Evolutionary conservation across 2,888 invertebrate species (phyloP), one percentile per base, ranked within the genome.

Genomic region (Archaeoteleia sp.): DNA sequence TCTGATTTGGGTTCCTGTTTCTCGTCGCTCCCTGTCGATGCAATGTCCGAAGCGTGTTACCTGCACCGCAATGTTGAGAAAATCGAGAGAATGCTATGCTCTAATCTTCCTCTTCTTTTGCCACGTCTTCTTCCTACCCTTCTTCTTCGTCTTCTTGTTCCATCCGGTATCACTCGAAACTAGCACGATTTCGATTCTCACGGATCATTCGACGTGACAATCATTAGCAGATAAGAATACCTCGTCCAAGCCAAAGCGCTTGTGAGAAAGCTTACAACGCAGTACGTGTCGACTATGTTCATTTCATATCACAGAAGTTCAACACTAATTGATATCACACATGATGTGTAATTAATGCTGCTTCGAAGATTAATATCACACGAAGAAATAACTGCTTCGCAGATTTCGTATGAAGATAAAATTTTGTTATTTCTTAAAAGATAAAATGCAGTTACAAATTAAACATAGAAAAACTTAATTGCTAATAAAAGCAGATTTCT

Each of bases 201-300:
- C 55, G 55, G 46, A 57, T 57, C 45, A 57, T 39, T 57, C 57
- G 46, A 57, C 57, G 57, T 57, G 57, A 46, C 46, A 46, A 57
- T 57, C 57, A 57, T 57, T 57, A 57, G 23, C 29, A 48, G 57
- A 35, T 23, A 35, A 15, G 43, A 35, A 29, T 34, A 27, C 53
- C 34, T 34, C 23, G 20, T 10, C 25, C 25, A 35, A 25, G 15
- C 37, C 15, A 14, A 14, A 14, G 53, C 63, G 62, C 55, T 62
- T 60, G 43, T 42, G 71, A 67, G 74, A 72, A 75, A 75, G 75
- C 72, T n/a, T n/a, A n/a, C n/a, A n/a, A n/a, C n/a, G n/a, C n/a
- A n/a, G n/a, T n/a, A n/a, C n/a, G n/a, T n/a, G n/a, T n/a, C n/a
- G n/a, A n/a, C n/a, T n/a, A n/a, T n/a, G n/a, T n/a, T n/a, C n/a